Evolutionary conservation across 1,140 invertebrate genomes (phyloP), one percentile per base, ranked within the genome.

Genomic region (Caenorhabditis elegans): DNA sequence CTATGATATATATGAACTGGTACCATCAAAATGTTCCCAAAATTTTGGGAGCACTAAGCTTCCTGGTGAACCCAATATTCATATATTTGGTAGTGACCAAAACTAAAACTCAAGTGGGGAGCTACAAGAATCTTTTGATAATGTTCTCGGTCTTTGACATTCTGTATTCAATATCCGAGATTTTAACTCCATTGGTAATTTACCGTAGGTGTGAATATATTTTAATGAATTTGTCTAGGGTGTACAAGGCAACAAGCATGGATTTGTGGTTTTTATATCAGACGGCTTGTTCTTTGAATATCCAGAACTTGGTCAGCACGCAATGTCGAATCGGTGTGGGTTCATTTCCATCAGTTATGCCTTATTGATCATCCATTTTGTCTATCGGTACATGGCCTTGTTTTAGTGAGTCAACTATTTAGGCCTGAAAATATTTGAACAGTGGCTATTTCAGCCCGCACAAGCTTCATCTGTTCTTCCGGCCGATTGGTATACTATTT

Each of bases 291-390:
- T 70, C 19, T 70, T 70, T 34, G 34, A 39, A 5, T 3, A 70
- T 39, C 17, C 34, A 24, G 31, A 70, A 22, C n/a, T 70, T 22
- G 34, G 31, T 22, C 34, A 70, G 39, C 3, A 43, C 3, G 31
- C 34, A 22, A 70, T 70, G 60, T n/a, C 60, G 5, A 22, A 11
- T 43, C 60, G 60, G 10, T 70, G 60, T 70, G 60, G 60, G 22
- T 39, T 70, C 60, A 43, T 70, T 70, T 70, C 60, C 11, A 10
- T 39, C 19, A 70, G 60, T 39, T 70, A 70, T n/a, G 60, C 60
- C 43, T 34, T 70, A 8, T 26, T 70, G 34, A 70, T 70, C 6
- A 70, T 70, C 11, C 31, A 70, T 22, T 70, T 70, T 10, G 60
- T 70, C 1, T 70, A 70, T 39, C 31, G 60, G 2, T 70, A 70